Evolutionary conservation across 2,797 vertebrate genomes (phyloP).

Genomic region (Graptemys geographica): DNA sequence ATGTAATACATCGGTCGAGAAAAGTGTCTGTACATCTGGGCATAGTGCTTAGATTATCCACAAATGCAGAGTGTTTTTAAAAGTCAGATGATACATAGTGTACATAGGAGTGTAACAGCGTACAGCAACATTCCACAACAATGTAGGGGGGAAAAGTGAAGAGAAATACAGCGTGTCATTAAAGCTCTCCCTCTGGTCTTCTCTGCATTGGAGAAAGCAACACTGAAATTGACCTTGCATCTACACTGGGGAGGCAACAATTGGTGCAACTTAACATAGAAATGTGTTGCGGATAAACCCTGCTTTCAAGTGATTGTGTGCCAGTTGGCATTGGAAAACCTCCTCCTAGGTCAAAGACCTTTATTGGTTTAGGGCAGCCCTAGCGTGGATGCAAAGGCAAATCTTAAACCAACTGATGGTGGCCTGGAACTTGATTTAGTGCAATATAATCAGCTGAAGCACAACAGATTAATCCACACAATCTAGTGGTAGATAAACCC

Average conservation of each 20-base stretch:
- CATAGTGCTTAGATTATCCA: no score
- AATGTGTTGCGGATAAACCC: rapidly evolving
- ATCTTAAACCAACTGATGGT: neutral
- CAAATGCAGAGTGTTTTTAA: no score
- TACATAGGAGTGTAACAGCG: neutral
- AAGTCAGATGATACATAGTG: no score
- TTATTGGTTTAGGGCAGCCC: neutral
- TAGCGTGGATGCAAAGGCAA: neutral
- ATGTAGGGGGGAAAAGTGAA: rapidly evolving
- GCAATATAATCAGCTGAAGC: neutral
- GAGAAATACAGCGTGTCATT: rapidly evolving
- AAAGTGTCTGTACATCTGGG: no score
- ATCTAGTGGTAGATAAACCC: neutral
- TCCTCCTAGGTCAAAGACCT: neutral
- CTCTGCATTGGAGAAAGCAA: neutral
- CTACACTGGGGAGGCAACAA: rapidly evolving
- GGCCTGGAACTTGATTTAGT: neutral
- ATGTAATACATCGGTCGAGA: no score
- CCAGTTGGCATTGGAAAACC: neutral
- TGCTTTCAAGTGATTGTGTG: neutral
- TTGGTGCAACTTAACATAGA: neutral
- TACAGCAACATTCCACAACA: neutral
- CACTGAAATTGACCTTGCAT: neutral
- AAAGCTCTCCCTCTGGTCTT: neutral
- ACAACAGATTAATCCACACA: neutral